Evolutionary conservation across 2,797 vertebrate species (phyloP), one percentile per base, ranked within the genome.

Genomic region (Leucoraja ocellata): DNA sequence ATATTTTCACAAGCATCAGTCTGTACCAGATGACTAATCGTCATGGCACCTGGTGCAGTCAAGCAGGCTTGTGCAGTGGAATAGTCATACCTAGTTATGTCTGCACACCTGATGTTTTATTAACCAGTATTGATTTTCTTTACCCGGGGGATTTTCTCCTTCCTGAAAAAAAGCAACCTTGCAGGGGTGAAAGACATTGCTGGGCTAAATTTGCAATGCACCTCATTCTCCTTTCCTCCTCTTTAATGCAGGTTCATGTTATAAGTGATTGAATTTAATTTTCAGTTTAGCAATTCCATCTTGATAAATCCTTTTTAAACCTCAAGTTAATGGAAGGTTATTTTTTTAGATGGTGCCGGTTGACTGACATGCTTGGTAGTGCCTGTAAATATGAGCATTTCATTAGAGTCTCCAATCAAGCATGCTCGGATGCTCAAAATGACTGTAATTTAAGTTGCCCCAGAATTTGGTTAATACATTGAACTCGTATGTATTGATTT

Each of bases 361-460:
- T 97, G 98, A 98, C 97, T 98, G 98, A 98, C 98, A 98, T 93
- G 97, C 97, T 98, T 98, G 97, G 96, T 96, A 98, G 97, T 97
- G 98, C 98, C 98, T 98, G 97, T 98, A 99, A 98, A 99, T 99
- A 97, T 98, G 98, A 99, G 97, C 97, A 98, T 99, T 99, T 99
- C 98, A 98, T 99, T 99, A 98, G 98, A 97, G 97, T 97, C 97
- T 98, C 98, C 98, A 98, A 97, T 98, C 98, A 98, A 98, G 98
- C 98, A 98, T 99, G 98, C 94, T 96, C 94, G 94, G 95, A 96
- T 97, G 96, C 95, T 97, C 95, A 96, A 96, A 96, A 97, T 97
- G 96, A 96, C 96, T 95, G 96, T 95, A 95, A 96, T 95, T 95
- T 95, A 94, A 95, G 94, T 94, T 92, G 90, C 71, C 90, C 90